Base-by-base conservation (phyloP, 2,797 vertebrate genomes). In the Hemibagrus guttatus region DNA sequence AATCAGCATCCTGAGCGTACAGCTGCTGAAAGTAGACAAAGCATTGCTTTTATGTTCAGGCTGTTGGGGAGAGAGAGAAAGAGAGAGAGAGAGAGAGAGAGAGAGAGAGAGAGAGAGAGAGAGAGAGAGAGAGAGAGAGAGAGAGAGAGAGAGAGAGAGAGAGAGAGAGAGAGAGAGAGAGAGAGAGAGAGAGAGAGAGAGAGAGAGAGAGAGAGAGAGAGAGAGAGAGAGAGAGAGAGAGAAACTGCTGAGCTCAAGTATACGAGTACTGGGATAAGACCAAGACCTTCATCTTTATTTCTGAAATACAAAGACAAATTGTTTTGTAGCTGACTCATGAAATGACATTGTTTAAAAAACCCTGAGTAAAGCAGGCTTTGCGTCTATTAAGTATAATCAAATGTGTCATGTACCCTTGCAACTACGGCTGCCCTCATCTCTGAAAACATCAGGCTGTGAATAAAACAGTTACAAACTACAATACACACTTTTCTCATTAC, bases 1-100 rank as follows among this genome's bases (percentile, higher is more conserved):
- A 90, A 84, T 89, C 88, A 86, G 71, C 82, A 86, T 83, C 61
- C 66, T 39, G 42, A 59, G 81, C 59, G 52, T 59, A 14, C 52
- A 84, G 61, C 72, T 81, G 78, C 85, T 85, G 39, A 69, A 85
- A 66, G 75, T 21, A 75, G 83, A 83, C 69, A 71, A 75, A 76
- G 56, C 59, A 21, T 17, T 71, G 49, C 31, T 75, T 88, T 28
- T 35, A 59, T 69, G 59, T 84, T 86, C 68, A 68, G 61, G 56
- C 11, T 56, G 21, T 17, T 59, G 35, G 54, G 31, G 7, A 6
- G 16, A 68, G 54, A 23, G n/a, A 39, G 84, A 42, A 11, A 35
- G n/a, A n/a, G 39, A 63, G 83, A 28, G 39, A 52, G 59, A 72
- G 23, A 74, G 56, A 49, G 54, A 63, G 26, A 28, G n/a, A 54